These are phyloP conservation scores for Drosophila ironensis DNA, from an alignment of 1,140 invertebrate species.

Conservation along the genomic window DNA sequence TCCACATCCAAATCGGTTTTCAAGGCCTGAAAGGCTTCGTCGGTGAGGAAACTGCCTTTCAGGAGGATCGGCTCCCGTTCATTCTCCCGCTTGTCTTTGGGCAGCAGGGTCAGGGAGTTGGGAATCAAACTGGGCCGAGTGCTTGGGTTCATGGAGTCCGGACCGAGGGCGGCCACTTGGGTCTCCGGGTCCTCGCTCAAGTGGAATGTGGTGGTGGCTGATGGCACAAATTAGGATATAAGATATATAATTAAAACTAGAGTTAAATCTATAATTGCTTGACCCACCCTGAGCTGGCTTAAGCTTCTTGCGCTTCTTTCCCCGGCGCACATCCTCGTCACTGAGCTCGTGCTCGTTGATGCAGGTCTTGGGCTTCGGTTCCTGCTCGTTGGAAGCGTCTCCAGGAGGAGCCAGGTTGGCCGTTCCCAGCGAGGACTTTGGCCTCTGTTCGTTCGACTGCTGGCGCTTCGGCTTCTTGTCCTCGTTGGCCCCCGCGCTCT, in stretches of 20 bases:
- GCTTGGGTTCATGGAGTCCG: slow-evolving; percentile 78
- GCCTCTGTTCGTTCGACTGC: slow-evolving; percentile 63
- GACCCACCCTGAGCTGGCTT: slow-evolving; percentile 62
- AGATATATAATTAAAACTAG: neutral
- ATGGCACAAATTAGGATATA: neutral
- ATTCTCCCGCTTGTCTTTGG: slow-evolving; percentile 65
- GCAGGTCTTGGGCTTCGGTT: slow-evolving; percentile 59
- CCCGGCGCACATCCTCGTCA: slow-evolving; percentile 68
- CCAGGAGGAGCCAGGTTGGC: slow-evolving; percentile 28
- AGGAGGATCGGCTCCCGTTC: slow-evolving; percentile 62
- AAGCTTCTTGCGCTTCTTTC: slow-evolving; percentile 75
- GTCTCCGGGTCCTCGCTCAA: slow-evolving; percentile 80
- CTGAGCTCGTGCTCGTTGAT: slow-evolving; percentile 73
- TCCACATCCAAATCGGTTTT: slow-evolving; percentile 75
- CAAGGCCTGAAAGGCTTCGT: slow-evolving; percentile 75
- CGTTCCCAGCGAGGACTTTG: slow-evolving; percentile 67
- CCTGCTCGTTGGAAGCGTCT: slow-evolving; percentile 28
- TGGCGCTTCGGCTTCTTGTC: slow-evolving; percentile 64
- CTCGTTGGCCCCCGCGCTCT: slow-evolving; percentile 68
- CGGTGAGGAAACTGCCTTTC: slow-evolving; percentile 75
- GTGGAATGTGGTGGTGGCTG: slow-evolving; percentile 76
- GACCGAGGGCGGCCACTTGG: slow-evolving; percentile 76
- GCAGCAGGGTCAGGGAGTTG: slow-evolving; percentile 54
- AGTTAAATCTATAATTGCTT: neutral
- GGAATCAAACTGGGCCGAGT: slow-evolving; percentile 78